Evolutionary conservation across 2,113 vertebrate species (phyloP), one percentile per base, ranked within the genome.

Genomic region (Gavia stellata): DNA sequence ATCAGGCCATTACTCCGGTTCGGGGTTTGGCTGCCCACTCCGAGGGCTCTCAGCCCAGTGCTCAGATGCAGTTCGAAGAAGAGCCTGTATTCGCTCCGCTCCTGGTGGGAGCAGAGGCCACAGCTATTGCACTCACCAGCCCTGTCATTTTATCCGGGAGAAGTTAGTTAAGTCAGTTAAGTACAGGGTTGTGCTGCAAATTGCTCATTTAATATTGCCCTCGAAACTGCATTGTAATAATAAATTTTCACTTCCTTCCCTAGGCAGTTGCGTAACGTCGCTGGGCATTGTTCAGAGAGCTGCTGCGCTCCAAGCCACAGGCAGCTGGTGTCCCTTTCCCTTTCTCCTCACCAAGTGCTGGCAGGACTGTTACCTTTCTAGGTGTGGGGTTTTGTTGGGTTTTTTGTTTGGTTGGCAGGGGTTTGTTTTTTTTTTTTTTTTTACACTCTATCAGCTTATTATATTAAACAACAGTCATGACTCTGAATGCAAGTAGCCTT

Each of bases 211-310:
- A 85, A 79, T 89, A 75, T 24, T 79, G 68, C 91, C 94, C 88
- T 89, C 94, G 83, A 95, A 96, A 88, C 66, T 92, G 92, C 83
- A 53, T 31, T 58, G 73, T 86, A 92, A 95, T 79, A 71, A 92
- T 75, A 87, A 96, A 65, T 96, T 89, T 92, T 92, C 92, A 91
- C 94, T 91, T 96, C 94, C 96, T 96, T 97, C 94, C 96, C 96
- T n/a, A 28, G 72, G 77, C 34, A 81, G 86, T 95, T 96, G 94
- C 88, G 66, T 58, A 96, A 94, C 80, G 25, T 14, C 8, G 44
- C 86, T 91, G 81, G 61, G 77, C 84, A 93, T 75, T 91, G 94
- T 91, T 89, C 12, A 85, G 88, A 86, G 88, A n/a, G 55, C 81
- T 58, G 75, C 85, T 62, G 42, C 2, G 7, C 79, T 78, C 79